Conservation (phyloP, 2,888 invertebrate genomes). For the Sphaerophoria rueppellii region DNA sequence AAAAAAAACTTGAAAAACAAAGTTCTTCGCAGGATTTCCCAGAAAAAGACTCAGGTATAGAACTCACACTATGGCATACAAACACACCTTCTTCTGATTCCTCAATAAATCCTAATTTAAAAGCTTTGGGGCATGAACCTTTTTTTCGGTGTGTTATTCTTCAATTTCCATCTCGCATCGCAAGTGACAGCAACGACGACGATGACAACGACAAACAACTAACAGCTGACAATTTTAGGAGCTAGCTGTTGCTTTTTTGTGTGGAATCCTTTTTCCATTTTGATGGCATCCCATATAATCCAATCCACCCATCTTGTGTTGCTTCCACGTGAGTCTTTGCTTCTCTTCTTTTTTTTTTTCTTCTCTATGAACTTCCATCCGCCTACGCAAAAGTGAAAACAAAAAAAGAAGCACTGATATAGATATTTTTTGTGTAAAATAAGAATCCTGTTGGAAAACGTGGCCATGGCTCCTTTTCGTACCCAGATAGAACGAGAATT, state of each 20-base stretch:
- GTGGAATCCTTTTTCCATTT: constrained; percentile 45
- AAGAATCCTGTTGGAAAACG: constrained; percentile 54
- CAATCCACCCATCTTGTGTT: constrained; percentile 24
- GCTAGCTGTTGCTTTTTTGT: constrained; percentile 53
- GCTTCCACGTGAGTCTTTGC: constrained; percentile 48
- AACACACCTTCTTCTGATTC: constrained; percentile 5
- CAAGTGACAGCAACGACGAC: not conserved
- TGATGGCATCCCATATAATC: constrained; percentile 2
- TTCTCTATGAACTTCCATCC: constrained; percentile 27
- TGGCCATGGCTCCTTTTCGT: constrained; percentile 13
- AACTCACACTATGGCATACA: not conserved
- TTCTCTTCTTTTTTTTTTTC: not conserved
- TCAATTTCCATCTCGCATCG: not conserved
- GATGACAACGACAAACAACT: not conserved
- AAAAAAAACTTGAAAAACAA: constrained; percentile 4
- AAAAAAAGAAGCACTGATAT: not conserved
- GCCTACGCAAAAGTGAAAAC: constrained; percentile 28
- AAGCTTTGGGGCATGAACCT: constrained; percentile 25
- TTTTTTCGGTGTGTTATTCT: not conserved
- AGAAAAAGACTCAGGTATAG: not conserved
- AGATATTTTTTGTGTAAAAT: not conserved
- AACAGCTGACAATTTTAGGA: constrained; percentile 61
- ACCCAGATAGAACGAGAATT: not conserved
- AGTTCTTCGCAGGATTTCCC: constrained; percentile 8
- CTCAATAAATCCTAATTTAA: constrained; percentile 24